Evolutionary conservation across 2,113 vertebrate genomes (phyloP), one percentile per base, ranked within the genome.

Genomic region (Colinus virginianus): DNA sequence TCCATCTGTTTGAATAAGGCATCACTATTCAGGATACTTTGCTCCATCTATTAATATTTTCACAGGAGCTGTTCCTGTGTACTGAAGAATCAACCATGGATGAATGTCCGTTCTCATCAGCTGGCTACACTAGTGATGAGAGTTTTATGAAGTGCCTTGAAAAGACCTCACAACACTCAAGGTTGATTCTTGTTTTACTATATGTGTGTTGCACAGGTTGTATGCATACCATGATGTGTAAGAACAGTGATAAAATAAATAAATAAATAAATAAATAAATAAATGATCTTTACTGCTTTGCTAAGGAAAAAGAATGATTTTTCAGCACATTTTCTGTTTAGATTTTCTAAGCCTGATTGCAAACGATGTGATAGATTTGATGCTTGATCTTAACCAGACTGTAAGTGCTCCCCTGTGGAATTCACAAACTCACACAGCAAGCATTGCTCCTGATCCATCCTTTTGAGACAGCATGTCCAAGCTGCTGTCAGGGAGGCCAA

Each of bases 1-100:
- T 96, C 81, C 61, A 28, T 94, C 68, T 94, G 71, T 94, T 96
- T 96, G 93, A 96, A 88, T 91, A 88, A 96, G 84, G 81, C 61
- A 94, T 42, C 88, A 97, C 78, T 95, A 87, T 71, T 93, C 89
- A 89, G 70, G 85, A 86, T 28, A 4, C 43, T 90, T 92, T 67
- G 78, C 20, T 80, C 43, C 13, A 48, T 48, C 34, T 46, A 61
- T 56, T 12, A 77, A 21, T 77, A 83, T 80, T 94, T 97, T 95
- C 93, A 90, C 64, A 94, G 28, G 17, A 79, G 20, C 13, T 45
- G 58, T 17, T 78, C 49, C 26, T 63, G 5, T 38, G 5, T 90
- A 66, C 90, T 90, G 94, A 85, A 96, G 74, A 55, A 86, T 83
- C 83, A 93, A 88, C 48, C 67, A 38, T 45, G 38, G 87, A 9